These are phyloP conservation scores for Gobionotothen gibberifrons DNA, from an alignment of 2,797 vertebrate species.

Conservation along the genomic window DNA sequence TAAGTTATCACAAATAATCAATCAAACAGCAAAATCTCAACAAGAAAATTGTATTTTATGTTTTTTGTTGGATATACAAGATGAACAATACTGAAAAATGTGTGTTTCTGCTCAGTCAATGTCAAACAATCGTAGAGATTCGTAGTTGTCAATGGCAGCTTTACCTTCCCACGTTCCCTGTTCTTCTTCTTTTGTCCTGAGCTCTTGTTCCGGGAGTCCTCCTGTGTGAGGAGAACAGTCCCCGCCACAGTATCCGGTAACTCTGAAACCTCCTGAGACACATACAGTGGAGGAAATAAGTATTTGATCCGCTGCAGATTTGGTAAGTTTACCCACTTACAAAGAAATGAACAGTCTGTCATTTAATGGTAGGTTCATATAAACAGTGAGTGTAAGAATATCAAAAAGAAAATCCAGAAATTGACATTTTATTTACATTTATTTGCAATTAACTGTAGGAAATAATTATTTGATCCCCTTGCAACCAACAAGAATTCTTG, in stretches of 20 bases:
- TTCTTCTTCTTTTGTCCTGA: slow-evolving; percentile 80
- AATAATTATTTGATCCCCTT: too few relatives aligned
- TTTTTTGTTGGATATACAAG: slow-evolving; percentile 13
- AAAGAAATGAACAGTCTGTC: too few relatives aligned
- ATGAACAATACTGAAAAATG: neutral
- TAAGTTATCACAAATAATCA: slow-evolving; percentile 2
- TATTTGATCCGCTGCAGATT: too few relatives aligned
- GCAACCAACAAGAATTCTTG: too few relatives aligned
- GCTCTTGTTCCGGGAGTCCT: slow-evolving; percentile 75
- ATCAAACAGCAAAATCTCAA: slow-evolving; percentile 4
- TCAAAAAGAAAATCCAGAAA: too few relatives aligned
- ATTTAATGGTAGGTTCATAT: too few relatives aligned
- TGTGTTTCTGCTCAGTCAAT: neutral
- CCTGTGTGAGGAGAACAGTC: slow-evolving; percentile 64
- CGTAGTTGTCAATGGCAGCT: neutral
- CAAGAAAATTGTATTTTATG: slow-evolving; percentile 8
- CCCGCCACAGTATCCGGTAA: slow-evolving; percentile 67
- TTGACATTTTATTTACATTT: too few relatives aligned
- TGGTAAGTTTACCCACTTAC: too few relatives aligned
- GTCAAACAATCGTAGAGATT: neutral
- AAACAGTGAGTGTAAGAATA: too few relatives aligned
- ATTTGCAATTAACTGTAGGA: too few relatives aligned
- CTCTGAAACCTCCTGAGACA: slow-evolving; percentile 68
- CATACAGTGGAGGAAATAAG: neutral
- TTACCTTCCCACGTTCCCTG: slow-evolving; percentile 84